Percentiles rank a stretch among this genome's conserved stretches.
These are phyloP conservation scores for Rhinichthys klamathensis DNA, from an alignment of 2,113 vertebrate species.

Conservation along the genomic window DNA sequence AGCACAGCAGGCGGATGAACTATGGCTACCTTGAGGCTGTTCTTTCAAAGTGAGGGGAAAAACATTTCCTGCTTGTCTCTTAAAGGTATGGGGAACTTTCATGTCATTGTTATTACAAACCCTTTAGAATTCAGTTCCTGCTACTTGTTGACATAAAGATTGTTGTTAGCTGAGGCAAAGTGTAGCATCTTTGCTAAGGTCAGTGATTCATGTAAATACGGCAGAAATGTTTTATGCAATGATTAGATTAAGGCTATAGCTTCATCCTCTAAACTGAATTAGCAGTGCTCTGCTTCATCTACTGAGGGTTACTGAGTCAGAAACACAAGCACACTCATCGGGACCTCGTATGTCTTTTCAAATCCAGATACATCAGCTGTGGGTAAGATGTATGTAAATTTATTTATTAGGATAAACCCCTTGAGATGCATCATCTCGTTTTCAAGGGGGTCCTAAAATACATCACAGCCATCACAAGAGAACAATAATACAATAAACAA, in stretches of 20 bases:
- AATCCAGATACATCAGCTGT: neutral
- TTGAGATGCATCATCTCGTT: too few relatives aligned
- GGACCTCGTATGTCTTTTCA: neutral
- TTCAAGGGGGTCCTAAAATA: too few relatives aligned
- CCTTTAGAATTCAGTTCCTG: slow-evolving; percentile 21
- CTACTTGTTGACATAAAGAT: slow-evolving; percentile 40
- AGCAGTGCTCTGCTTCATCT: slow-evolving; percentile 50
- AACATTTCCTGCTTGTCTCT: slow-evolving; percentile 29
- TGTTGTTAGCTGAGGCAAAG: slow-evolving; percentile 53
- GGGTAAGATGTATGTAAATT: too few relatives aligned
- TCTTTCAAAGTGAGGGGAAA: slow-evolving; percentile 29
- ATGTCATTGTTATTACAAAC: slow-evolving; percentile 42
- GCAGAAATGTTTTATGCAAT: slow-evolving; percentile 68
- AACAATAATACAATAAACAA: too few relatives aligned
- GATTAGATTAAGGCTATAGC: slow-evolving; percentile 72
- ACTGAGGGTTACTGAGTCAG: slow-evolving; percentile 66
- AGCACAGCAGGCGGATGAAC: slow-evolving; percentile 37
- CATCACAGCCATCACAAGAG: too few relatives aligned
- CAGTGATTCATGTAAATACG: slow-evolving; percentile 65
- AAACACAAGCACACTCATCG: slow-evolving; percentile 32
- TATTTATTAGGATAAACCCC: too few relatives aligned
- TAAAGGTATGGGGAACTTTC: slow-evolving; percentile 5
- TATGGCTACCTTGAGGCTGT: slow-evolving; percentile 36
- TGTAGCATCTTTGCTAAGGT: slow-evolving; percentile 60
- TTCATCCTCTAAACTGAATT: slow-evolving; percentile 77